Conservation (phyloP, 2,888 invertebrate genomes). For the Eupeodes luniger region DNA sequence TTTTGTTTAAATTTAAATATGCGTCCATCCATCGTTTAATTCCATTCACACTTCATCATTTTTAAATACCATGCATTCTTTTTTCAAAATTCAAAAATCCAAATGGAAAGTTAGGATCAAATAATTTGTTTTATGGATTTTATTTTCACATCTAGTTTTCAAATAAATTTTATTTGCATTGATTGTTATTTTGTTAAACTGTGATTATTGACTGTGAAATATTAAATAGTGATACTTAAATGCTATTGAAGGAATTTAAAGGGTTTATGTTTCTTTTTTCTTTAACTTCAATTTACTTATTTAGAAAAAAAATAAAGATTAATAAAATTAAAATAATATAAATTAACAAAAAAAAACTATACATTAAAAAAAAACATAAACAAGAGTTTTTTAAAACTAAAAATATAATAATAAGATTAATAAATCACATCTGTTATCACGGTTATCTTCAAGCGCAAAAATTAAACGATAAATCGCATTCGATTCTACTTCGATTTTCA, state of each 20-base stretch:
- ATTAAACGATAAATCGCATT: constrained; percentile 58
- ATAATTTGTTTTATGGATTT: not conserved
- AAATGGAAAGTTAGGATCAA: constrained; percentile 31
- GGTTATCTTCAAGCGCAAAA: constrained; percentile 64
- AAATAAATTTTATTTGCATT: constrained; percentile 62
- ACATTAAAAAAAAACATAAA: constrained; percentile 38
- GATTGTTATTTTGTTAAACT: constrained; percentile 47
- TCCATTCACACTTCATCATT: constrained; percentile 50
- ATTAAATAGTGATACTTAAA: constrained; percentile 63
- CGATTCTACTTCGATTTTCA: constrained; percentile 30
- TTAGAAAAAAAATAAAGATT: not conserved
- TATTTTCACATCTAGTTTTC: not conserved
- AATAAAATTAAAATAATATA: constrained; percentile 25
- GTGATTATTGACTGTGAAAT: constrained; percentile 34
- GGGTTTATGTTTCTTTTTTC: constrained; percentile 30
- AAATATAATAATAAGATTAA: constrained; percentile 48
- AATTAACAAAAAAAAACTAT: constrained; percentile 36
- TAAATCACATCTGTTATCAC: constrained; percentile 74
- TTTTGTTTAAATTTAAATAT: not conserved
- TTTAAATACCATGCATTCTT: constrained; percentile 35
- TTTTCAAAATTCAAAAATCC: constrained; percentile 2
- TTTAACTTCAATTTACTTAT: not conserved
- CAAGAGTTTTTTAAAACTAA: constrained; percentile 32
- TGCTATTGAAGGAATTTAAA: constrained; percentile 74
- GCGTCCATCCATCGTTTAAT: constrained; percentile 47